Conservation (phyloP, 2,797 vertebrate species). For the Leucoraja ocellata region DNA sequence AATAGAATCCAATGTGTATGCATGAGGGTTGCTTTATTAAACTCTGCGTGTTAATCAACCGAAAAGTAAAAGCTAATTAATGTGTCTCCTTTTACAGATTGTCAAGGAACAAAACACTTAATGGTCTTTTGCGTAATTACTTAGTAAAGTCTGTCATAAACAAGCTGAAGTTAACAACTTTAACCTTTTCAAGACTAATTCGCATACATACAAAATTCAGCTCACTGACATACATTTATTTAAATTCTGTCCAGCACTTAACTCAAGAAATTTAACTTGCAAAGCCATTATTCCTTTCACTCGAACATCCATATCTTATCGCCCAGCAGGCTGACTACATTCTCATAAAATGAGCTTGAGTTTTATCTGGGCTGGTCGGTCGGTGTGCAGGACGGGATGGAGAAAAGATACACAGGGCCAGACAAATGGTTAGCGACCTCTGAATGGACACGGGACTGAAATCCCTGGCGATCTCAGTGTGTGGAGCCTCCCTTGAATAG, state of each 20-base stretch:
- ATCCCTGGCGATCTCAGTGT: neutral
- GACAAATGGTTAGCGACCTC: neutral
- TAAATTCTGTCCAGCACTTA: neutral
- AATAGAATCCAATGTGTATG: neutral
- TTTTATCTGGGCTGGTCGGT: neutral
- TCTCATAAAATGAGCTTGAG: neutral
- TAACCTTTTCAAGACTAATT: neutral
- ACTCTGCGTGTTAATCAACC: neutral
- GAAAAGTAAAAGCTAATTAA: neutral
- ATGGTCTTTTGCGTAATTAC: neutral
- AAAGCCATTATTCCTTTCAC: neutral
- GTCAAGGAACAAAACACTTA: neutral
- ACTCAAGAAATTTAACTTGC: neutral
- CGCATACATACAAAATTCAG: neutral
- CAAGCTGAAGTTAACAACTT: conserved; percentile 4
- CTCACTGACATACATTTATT: neutral
- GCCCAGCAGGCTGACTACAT: neutral
- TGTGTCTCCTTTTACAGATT: neutral
- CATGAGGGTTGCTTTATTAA: neutral
- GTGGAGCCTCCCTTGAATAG: neutral
- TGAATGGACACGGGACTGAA: neutral
- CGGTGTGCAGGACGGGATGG: too few relatives aligned
- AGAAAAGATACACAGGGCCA: neutral
- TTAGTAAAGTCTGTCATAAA: neutral
- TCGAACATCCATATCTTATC: neutral